A percentile compares a stretch with the other conserved stretches of the same genome.
phyloP scores from a whole-genome alignment of 2,797 vertebrate genomes.

The Cottoperca gobio region DNA sequence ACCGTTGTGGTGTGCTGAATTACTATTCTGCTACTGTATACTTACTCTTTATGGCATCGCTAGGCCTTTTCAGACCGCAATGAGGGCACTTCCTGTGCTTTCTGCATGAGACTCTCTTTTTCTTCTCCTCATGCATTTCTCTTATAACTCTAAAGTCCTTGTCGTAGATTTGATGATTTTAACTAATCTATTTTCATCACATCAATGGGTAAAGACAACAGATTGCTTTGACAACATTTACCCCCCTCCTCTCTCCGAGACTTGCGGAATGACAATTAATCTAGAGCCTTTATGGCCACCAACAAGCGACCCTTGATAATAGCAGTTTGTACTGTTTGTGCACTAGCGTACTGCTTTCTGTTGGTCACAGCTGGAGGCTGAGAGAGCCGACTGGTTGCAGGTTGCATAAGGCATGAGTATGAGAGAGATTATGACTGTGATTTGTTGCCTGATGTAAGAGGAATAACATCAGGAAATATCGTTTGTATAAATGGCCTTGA shows the following conservation, averaged over 20 bases:
- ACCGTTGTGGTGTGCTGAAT: conserved; percentile 65
- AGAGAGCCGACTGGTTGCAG: conserved; percentile 70
- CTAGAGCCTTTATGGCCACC: conserved; percentile 72
- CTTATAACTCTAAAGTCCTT: conserved; percentile 29
- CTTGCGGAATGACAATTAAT: conserved; percentile 77
- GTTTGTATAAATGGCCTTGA: conserved; percentile 38
- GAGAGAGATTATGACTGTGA: conserved; percentile 46
- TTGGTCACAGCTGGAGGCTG: conserved; percentile 77
- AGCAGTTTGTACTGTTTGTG: conserved; percentile 77
- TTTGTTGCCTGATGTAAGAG: conserved; percentile 48
- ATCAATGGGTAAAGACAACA: conserved; percentile 69
- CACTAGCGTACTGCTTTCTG: conserved; percentile 72
- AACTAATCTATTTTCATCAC: conserved; percentile 78
- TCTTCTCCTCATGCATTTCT: conserved; percentile 31
- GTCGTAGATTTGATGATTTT: conserved; percentile 31
- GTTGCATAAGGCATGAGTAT: conserved; percentile 51
- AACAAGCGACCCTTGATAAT: conserved; percentile 73
- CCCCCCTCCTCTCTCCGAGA: conserved; percentile 42
- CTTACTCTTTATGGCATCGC: conserved; percentile 37
- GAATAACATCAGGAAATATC: conserved; percentile 24
- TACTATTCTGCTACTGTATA: conserved; percentile 64
- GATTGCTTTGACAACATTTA: conserved; percentile 46
- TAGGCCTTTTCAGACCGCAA: conserved; percentile 65
- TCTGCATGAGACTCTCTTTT: conserved; percentile 1
- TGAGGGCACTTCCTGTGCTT: conserved; percentile 46